Base-by-base conservation (phyloP, 1,140 invertebrate genomes). In the Bombus polaris region DNA sequence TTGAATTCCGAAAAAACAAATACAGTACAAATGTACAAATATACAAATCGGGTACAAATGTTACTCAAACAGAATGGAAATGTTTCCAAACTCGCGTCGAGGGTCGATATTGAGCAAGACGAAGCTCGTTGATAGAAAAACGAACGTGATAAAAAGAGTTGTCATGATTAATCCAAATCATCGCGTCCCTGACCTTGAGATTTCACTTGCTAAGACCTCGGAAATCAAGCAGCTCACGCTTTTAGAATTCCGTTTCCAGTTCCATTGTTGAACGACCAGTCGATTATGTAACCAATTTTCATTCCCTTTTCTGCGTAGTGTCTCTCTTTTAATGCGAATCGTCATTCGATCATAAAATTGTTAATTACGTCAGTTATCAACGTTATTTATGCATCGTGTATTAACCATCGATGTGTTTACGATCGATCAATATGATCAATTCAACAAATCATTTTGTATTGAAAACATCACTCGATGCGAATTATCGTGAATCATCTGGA, bases 181-280 rank as follows among this genome's bases (percentile, higher is more conserved):
- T 72, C 15, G 8, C 57, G n/a, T 18, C 83, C 68, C 15, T 65
- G 83, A 78, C 74, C 82, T 44, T 70, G 74, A 70, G 68, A 78
- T 88, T 78, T 86, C 79, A 68, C 83, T 88, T 82, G 10, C 9
- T 18, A 22, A 47, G 25, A 44, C 44, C 76, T 22, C 28, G 59
- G n/a, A 32, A 85, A 47, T 76, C n/a, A 35, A 83, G 4, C 32
- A 28, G 28, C 15, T 4, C 81, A 6, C 10, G 22, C 53, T 44
- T 59, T 42, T 8, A 42, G 12, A 32, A 18, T 18, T 37, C 25
- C 68, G 2, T 32, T 59, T 47, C 47, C 28, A 59, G 22, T 59
- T 47, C 47, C 28, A 59, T 72, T 57, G 25, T 59, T 72, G 25
- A 4, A 28, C 35, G 15, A 18, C 22, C 12, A 32, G 3, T 47